These are phyloP conservation scores for Phocides pigmalion DNA, from an alignment of 1,140 invertebrate species.

Conservation along the genomic window DNA sequence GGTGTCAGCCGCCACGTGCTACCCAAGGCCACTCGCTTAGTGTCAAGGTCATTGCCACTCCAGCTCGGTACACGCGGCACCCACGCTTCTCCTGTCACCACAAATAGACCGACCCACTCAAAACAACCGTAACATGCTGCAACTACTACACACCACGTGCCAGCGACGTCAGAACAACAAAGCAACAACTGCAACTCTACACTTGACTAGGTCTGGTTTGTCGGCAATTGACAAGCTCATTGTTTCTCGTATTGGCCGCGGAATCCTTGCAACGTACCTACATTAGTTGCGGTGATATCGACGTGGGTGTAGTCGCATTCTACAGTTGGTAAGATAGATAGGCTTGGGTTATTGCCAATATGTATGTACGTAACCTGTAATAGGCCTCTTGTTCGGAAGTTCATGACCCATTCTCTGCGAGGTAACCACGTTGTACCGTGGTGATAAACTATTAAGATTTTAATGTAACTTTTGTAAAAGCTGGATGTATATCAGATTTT, in stretches of 20 bases:
- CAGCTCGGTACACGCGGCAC: constrained; percentile 79
- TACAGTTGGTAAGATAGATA: background rate
- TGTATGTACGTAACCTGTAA: background rate
- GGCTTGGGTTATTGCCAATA: constrained; percentile 11
- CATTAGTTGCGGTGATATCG: background rate
- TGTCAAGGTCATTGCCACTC: constrained; percentile 83
- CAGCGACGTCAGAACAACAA: constrained; percentile 31
- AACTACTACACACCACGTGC: constrained; percentile 51
- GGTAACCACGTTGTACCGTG: background rate
- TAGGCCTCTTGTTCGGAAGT: background rate
- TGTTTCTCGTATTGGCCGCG: background rate
- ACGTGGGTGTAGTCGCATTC: constrained; percentile 6
- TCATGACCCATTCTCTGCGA: background rate
- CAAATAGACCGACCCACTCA: constrained; percentile 79
- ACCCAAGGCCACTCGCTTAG: constrained; percentile 83
- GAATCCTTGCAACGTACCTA: constrained; percentile 1
- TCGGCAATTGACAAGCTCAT: background rate
- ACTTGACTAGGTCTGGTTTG: constrained; percentile 38
- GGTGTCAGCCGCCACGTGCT: constrained; percentile 83
- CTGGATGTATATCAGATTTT: no score
- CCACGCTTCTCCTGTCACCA: constrained; percentile 81
- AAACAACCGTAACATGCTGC: constrained; percentile 62
- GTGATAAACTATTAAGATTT: background rate
- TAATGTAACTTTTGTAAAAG: no score
- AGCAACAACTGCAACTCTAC: constrained; percentile 22